Evolutionary conservation across 2,113 vertebrate genomes (phyloP), one percentile per base, ranked within the genome.

Genomic region (Triplophysa siluroides): DNA sequence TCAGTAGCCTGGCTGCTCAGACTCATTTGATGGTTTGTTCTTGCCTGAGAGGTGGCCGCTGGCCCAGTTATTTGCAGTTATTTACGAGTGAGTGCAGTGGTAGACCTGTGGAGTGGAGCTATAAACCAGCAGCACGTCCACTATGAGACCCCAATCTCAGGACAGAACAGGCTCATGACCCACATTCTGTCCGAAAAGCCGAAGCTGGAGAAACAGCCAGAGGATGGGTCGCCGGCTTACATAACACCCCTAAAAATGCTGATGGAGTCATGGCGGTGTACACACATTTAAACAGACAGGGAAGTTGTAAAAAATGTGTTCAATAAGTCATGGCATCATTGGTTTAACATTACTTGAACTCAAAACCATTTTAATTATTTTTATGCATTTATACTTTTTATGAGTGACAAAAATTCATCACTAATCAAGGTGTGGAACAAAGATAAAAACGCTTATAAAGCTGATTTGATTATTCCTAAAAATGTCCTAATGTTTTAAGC

Each of bases 51-150:
- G 21, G 9, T 1, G 24, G 58, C 45, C 41, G 4, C 68, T 67
- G 76, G 64, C 76, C 81, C 73, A 79, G 29, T 29, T 29, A 29
- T 43, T 67, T 74, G 70, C 41, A 47, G 58, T 18, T 75, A 74
- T 74, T 74, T 45, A 19, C 8, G 5, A 74, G 38, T 9, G 7
- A 16, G 71, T 45, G 23, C 29, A 61, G 50, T 11, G 19, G 2
- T 23, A 21, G 54, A 14, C 71, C 54, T 73, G n/a, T 7, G 19
- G n/a, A 72, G 0, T 7, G 1, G 24, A 16, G 26, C 29, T 21
- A 72, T 72, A 58, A 72, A 45, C 52, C 33, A 47, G 13, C 21
- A 2, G 33, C 13, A 19, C 56, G 61, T 33, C 9, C 24, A 41
- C 69, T 21, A 26, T 24, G 33, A 75, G 43, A 54, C 41, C 24